Base-by-base conservation (phyloP, 2,888 invertebrate species). In the Lamellibrachia satsuma region DNA sequence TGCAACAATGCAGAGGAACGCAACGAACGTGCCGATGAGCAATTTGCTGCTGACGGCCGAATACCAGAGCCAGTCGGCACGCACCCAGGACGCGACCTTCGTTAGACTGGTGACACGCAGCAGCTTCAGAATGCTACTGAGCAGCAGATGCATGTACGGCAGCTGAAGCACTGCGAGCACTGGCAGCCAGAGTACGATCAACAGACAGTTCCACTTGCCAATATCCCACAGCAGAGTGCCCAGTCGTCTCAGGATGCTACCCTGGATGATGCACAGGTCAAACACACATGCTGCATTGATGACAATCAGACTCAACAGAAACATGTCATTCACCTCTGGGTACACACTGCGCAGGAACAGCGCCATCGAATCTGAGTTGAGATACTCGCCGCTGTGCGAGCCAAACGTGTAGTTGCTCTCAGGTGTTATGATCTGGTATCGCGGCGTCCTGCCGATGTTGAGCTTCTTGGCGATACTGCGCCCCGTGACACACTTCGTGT, bases 251-350 rank as follows among this genome's bases (percentile, higher is more conserved):
- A 95, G 93, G 8, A 95, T 91, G 52, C 96, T 94, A 75, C 96
- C 96, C 52, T 95, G 95, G n/a, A 96, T 94, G 93, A 97, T 95
- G 94, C 97, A 96, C 51, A 97, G 94, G 93, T 97, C 97, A 93
- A 97, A 95, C 92, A 96, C 95, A 22, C 96, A 97, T 57, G 97
- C 94, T 94, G 97, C 94, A 95, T 97, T 97, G 92, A 96, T 96
- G 15, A 97, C 93, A 39, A 97, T 94, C 90, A 97, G 95, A 94
- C 96, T 97, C 91, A 96, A 94, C 11, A 97, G 95, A 94, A 97
- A 97, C 22, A 97, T 95, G 95, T 97, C 97, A 95, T 97, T 97
- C 93, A 97, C 96, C 95, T 97, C 97, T 3, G 97, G 97, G 93
- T 97, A 96, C 4, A 97, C 94, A 75, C 96, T 96, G 93, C 96